phyloP scores from a whole-genome alignment of 2,797 vertebrate genomes.

The Malurus leucopterus region DNA sequence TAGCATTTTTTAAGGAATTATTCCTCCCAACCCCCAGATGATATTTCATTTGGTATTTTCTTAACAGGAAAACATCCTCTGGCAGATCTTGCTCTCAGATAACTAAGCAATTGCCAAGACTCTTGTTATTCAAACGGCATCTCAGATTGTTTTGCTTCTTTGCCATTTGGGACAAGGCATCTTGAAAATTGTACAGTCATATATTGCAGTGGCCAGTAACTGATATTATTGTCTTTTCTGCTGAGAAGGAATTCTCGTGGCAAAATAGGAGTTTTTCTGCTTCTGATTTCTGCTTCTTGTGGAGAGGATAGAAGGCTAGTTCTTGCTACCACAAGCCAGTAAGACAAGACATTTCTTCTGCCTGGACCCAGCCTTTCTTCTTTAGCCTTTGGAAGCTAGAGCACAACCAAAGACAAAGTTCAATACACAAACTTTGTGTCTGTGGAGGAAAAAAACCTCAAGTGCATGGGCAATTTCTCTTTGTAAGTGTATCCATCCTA shows the following conservation, averaged over 20 bases:
- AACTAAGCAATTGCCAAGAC: not conserved
- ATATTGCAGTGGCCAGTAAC: not conserved
- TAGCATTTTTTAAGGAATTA: not conserved
- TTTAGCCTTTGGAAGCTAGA: not conserved
- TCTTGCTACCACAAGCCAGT: not conserved
- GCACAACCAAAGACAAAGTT: not conserved
- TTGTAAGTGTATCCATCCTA: not conserved
- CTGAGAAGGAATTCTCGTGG: not conserved
- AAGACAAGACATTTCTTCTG: not conserved
- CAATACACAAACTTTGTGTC: not conserved
- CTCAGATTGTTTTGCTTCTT: not conserved
- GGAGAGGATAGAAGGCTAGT: not conserved
- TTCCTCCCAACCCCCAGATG: not conserved
- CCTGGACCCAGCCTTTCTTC: not conserved
- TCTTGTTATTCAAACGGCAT: not conserved
- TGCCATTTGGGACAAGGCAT: not conserved
- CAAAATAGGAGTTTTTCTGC: not conserved
- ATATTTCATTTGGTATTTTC: not conserved
- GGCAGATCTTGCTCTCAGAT: not conserved
- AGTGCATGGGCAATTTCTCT: rapidly evolving
- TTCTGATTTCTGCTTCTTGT: not conserved
- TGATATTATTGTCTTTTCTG: not conserved
- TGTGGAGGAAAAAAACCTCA: not conserved
- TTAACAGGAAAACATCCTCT: not conserved
- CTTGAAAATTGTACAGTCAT: not conserved